Base-by-base conservation (phyloP, 2,113 vertebrate species). In the Hippocampus comes region DNA sequence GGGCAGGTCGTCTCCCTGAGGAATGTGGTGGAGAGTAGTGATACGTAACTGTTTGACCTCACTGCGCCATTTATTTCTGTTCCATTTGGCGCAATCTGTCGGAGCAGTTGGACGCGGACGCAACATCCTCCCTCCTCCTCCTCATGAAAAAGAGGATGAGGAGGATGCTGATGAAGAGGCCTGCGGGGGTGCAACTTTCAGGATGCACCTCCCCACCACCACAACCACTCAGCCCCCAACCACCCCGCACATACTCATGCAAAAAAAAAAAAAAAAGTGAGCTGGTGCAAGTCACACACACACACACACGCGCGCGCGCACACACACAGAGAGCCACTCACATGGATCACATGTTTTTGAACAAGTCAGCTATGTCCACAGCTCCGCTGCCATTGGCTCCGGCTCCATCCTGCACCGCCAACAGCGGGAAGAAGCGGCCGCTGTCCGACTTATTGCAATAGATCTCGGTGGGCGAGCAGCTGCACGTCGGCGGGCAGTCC, bases 401-500 rank as follows among this genome's bases (percentile, higher is more conserved):
- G 67, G 95, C 94, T 92, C 87, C 91, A 78, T 98, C 96, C 87
- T 97, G 97, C 79, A 95, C 92, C 86, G 97, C 95, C 88, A 98
- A 91, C 65, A 98, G 92, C 69, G 96, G 97, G 89, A 99, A 98
- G 88, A 98, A 94, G 86, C 94, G 95, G 86, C 94, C 97, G 89
- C 95, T 94, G 91, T 98, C 95, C 81, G 95, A 95, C 84, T 95
- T 95, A 91, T 96, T 96, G 93, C 97, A 99, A 89, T 91, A 93
- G 93, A 98, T 97, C 90, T 98, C 96, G 83, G 93, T 95, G 89
- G 92, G 94, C 87, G 94, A 96, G 92, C 97, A 99, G 91, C 91
- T 94, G 92, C 97, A 99, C 92, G 96, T 96, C 82, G 94, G 96
- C 78, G 97, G 96, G 92, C 97, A 99, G 93, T 95, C 95, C 94